Base-by-base conservation (phyloP, 2,113 vertebrate species). In the Edolisoma coerulescens region DNA sequence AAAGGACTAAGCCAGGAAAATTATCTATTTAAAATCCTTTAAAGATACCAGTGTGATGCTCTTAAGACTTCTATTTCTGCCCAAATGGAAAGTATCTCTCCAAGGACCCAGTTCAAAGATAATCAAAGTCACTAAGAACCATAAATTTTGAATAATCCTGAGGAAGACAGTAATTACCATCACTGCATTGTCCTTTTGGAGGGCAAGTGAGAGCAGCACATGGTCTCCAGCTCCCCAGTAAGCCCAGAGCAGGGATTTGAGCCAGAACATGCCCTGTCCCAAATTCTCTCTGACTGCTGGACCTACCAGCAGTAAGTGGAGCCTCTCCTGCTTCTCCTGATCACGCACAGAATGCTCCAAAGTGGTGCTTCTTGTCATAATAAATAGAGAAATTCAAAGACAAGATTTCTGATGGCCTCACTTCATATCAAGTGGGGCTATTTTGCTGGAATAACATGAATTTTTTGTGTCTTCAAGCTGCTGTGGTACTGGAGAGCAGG, bases 1-100 rank as follows among this genome's bases (percentile, higher is more conserved):
- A 96, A 94, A 95, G 59, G 39, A 87, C 65, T 47, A 78, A 23
- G 39, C 22, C 57, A 86, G 60, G n/a, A 90, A 88, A 81, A 86
- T 84, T 83, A 88, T n/a, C 53, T 90, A 19, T 80, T 88, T 95
- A 52, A 94, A 91, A 84, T 28, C 64, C 73, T 91, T 95, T 90
- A 83, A 88, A 77, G 35, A 39, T 71, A 88, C 20, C 54, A 70
- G 9, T 64, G 56, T 83, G 87, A 86, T 90, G 41, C 10, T 88
- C 75, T 77, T 70, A 77, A 76, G 59, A 64, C 53, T 50, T 87
- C 21, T 74, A 2, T 83, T 91, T 81, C 79, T 92, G 56, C 27
- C 45, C 68, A 84, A 83, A 86, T 8, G 10, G 24, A 86, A 95
- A 80, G 11, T 50, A 27, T n/a, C 53, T 91, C 84, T 59, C 69